phyloP scores from a whole-genome alignment of 2,113 vertebrate genomes.

The Bombycilla garrulus region DNA sequence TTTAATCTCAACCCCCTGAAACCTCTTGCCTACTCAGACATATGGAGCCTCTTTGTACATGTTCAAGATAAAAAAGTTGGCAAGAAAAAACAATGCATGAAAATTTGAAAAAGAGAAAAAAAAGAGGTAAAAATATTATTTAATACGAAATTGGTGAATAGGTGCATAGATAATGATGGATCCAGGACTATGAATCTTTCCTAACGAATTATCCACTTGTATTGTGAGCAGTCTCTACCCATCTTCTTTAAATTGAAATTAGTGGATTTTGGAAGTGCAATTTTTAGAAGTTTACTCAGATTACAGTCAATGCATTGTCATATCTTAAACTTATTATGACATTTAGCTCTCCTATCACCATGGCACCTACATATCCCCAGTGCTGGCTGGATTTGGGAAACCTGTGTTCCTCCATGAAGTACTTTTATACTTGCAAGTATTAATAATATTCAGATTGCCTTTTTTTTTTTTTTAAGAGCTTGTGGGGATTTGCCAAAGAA shows the following conservation, averaged over 20 bases:
- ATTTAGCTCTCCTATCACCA: background rate
- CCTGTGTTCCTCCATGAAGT: background rate
- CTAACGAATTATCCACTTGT: background rate
- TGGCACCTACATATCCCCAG: rapidly evolving
- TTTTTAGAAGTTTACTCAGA: background rate
- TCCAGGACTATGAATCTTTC: background rate
- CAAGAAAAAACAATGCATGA: background rate
- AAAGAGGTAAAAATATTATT: background rate
- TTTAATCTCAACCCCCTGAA: background rate
- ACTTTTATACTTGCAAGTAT: background rate
- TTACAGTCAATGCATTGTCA: background rate
- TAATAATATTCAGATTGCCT: background rate
- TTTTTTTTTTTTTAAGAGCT: background rate
- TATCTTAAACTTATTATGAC: background rate
- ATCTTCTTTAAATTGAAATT: background rate
- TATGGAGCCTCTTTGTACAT: background rate
- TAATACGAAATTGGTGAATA: background rate
- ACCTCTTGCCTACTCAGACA: background rate
- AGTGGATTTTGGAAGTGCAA: background rate
- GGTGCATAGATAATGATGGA: background rate
- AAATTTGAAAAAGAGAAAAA: background rate
- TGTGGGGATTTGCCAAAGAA: background rate
- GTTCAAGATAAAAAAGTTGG: background rate
- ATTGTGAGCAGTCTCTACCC: background rate
- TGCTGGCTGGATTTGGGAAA: background rate